phyloP scores from a whole-genome alignment of 2,888 invertebrate species.

The Dryadula phaetusa region DNA sequence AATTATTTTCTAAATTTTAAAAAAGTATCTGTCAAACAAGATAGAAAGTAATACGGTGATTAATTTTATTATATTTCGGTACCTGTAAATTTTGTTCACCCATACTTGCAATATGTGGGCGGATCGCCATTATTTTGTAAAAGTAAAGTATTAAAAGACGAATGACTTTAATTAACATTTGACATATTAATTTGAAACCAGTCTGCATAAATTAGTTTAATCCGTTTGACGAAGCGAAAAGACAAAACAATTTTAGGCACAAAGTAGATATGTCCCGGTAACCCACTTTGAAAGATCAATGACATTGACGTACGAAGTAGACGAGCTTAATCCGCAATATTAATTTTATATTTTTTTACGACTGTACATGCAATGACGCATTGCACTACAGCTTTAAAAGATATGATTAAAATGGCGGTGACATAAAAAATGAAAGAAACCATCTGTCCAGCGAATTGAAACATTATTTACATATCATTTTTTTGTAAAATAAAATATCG shows the following conservation, averaged over 20 bases:
- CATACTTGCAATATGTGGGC: background rate
- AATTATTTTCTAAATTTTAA: background rate
- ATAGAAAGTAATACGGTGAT: background rate
- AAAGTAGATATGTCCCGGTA: constrained; percentile 33
- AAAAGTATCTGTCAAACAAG: background rate
- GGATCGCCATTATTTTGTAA: constrained; percentile 1
- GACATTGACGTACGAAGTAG: constrained; percentile 37
- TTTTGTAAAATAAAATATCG: constrained; percentile 19
- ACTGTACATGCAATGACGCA: constrained; percentile 32
- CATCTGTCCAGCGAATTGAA: constrained; percentile 27
- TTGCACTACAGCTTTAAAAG: constrained; percentile 21
- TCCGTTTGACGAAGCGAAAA: constrained; percentile 28
- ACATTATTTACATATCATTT: constrained; percentile 31
- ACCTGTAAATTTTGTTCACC: background rate
- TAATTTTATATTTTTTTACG: constrained; percentile 28
- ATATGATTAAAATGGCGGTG: constrained; percentile 33
- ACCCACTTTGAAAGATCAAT: constrained; percentile 35
- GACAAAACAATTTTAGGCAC: constrained; percentile 21
- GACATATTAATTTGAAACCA: constrained; percentile 12
- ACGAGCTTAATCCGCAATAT: constrained; percentile 32
- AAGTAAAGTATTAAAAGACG: constrained; percentile 3
- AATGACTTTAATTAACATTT: constrained; percentile 5
- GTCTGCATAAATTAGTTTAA: constrained; percentile 25
- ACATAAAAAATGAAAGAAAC: constrained; percentile 24
- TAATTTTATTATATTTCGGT: background rate